Percentiles rank a stretch among this genome's conserved stretches.
phyloP scores from a whole-genome alignment of 1,140 invertebrate genomes.

The Drosophila pallidifrons region DNA sequence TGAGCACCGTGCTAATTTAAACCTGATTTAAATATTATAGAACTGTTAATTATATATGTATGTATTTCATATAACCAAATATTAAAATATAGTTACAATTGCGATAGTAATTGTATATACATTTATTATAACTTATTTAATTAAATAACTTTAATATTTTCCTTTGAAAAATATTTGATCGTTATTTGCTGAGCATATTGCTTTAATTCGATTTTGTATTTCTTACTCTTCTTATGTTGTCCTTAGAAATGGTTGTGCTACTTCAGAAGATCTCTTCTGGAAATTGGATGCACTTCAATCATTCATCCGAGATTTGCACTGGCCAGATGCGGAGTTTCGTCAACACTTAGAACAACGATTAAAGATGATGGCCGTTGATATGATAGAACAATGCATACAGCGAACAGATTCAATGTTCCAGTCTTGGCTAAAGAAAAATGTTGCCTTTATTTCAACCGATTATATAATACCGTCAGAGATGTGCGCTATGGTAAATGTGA shows the following conservation, averaged over 20 bases:
- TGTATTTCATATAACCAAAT: too few species aligned
- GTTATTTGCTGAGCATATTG: not conserved
- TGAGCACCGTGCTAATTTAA: too few species aligned
- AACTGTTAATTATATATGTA: too few species aligned
- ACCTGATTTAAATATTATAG: too few species aligned
- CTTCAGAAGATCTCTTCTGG: conserved; percentile 99
- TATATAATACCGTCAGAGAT: conserved; percentile 99
- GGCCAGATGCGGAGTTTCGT: conserved; percentile 99
- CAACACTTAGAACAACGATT: conserved; percentile 98
- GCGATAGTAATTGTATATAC: too few species aligned
- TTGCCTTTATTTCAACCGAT: conserved; percentile 97
- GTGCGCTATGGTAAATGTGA: conserved; percentile 99
- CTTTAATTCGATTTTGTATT: conserved; percentile 18
- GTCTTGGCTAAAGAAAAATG: conserved; percentile 97
- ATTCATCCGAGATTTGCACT: conserved; percentile 98
- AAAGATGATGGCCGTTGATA: conserved; percentile 99
- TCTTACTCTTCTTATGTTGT: conserved; percentile 5
- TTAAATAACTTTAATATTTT: not conserved
- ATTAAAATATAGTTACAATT: too few species aligned
- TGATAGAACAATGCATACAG: conserved; percentile 99
- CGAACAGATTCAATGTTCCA: conserved; percentile 93
- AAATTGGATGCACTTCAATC: conserved; percentile 99
- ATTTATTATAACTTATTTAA: too few species aligned
- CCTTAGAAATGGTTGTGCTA: conserved; percentile 96
- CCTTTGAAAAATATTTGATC: not conserved